Conservation (phyloP, 2,888 invertebrate species). For the Magallana nippona region DNA sequence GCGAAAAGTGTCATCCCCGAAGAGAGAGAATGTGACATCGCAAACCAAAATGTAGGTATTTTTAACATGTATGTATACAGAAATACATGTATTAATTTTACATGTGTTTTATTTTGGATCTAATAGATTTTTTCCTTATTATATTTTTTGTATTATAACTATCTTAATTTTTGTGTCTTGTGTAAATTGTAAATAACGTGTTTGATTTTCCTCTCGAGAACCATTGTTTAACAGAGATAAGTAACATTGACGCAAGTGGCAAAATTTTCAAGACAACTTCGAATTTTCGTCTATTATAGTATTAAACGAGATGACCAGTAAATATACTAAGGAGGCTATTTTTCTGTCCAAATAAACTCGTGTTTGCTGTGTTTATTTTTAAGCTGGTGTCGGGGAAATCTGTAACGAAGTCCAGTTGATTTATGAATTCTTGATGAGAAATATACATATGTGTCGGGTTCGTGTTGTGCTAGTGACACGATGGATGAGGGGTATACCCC, state of each 20-base stretch:
- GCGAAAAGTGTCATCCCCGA: neutral
- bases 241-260: too few species aligned
- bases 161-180: too few species aligned
- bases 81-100: too few species aligned
- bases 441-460: neutral
- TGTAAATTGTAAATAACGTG: too few species aligned
- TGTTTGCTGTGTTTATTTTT: neutral
- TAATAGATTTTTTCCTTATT: too few species aligned
- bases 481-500: slow-evolving; percentile 5
- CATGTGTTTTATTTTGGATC: too few species aligned
- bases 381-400: neutral
- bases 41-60: slow-evolving; percentile 11
- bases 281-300: too few species aligned
- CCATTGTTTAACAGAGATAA: too few species aligned
- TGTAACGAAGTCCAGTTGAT: neutral
- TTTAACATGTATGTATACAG: neutral
- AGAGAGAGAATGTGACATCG: slow-evolving; percentile 10
- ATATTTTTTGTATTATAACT: too few species aligned
- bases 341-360: neutral
- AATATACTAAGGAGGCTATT: neutral
- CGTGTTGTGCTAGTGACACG: neutral
- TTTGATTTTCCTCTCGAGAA: too few species aligned
- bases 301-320: neutral
- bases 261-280: too few species aligned
- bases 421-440: slow-evolving; percentile 16